These are phyloP conservation scores for Lacerta viridis DNA, from an alignment of 2,797 vertebrate genomes.

Conservation along the genomic window DNA sequence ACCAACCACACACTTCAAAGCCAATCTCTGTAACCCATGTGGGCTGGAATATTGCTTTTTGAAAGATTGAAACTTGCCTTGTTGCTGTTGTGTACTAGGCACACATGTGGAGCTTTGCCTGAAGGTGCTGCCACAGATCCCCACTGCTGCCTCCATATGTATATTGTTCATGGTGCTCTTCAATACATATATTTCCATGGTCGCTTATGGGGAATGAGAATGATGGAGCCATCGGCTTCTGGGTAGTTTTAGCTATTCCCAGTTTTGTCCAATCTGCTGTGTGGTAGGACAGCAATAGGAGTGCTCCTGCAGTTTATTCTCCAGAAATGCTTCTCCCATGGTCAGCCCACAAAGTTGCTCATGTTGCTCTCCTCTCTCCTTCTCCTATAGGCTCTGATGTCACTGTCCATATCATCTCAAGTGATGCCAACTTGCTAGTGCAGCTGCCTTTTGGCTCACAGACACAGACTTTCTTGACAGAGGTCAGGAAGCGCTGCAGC, in stretches of 20 bases:
- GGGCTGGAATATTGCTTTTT: not conserved
- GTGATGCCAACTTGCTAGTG: slow-evolving; percentile 79
- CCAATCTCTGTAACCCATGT: not conserved
- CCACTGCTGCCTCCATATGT: too few species aligned
- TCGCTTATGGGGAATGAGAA: too few species aligned
- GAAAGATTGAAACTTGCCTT: not conserved
- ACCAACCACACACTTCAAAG: not conserved
- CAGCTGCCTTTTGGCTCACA: slow-evolving; percentile 93
- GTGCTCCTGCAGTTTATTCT: too few species aligned
- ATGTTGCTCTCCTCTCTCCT: not conserved
- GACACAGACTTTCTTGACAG: slow-evolving; percentile 87
- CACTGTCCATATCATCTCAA: slow-evolving; percentile 84
- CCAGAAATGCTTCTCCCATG: too few species aligned
- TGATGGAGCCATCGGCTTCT: too few species aligned
- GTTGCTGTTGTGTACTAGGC: not conserved
- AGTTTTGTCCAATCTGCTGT: not conserved
- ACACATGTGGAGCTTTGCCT: not conserved
- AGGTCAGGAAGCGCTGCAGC: slow-evolving; percentile 51
- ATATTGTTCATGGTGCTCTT: not conserved
- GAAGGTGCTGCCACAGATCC: not conserved
- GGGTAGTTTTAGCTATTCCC: too few species aligned
- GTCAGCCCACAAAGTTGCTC: not conserved
- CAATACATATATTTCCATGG: not conserved
- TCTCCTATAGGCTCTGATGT: slow-evolving; percentile 87
- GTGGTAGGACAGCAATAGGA: not conserved